A percentile compares a stretch with the other conserved stretches of the same genome.
phyloP scores from a whole-genome alignment of 2,113 vertebrate species.

The Epinephelus moara region DNA sequence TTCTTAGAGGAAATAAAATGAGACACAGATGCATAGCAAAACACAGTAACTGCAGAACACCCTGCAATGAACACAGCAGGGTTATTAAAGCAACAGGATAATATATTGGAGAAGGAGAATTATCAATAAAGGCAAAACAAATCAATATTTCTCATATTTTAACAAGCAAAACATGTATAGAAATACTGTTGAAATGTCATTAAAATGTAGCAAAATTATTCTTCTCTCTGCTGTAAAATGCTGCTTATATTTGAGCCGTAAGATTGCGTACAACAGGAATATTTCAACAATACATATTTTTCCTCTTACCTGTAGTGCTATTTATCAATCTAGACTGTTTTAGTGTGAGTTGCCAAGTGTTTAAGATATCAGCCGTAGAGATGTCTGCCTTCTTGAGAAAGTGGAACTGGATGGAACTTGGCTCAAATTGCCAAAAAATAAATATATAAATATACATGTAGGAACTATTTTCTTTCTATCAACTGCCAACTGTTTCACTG shows the following conservation, averaged over 20 bases:
- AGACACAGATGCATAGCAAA: constrained; percentile 10
- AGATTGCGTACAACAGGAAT: neutral
- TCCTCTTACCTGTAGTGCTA: no score
- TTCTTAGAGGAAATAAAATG: constrained; percentile 32
- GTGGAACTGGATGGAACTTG: no score
- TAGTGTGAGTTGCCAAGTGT: no score
- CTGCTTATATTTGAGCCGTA: neutral
- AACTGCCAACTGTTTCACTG: no score
- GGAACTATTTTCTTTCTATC: no score
- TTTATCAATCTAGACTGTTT: no score
- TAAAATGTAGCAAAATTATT: neutral
- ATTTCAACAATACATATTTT: neutral
- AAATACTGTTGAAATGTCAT: neutral
- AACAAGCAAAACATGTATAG: neutral
- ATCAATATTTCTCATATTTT: constrained; percentile 7
- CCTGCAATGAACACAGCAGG: neutral
- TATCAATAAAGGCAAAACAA: constrained; percentile 5
- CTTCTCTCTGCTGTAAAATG: neutral
- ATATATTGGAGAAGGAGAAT: neutral
- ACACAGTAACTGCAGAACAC: constrained; percentile 8
- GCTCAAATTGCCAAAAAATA: no score
- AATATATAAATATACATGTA: no score
- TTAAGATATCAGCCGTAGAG: no score
- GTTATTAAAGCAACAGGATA: neutral
- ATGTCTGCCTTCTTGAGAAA: no score